A percentile compares a stretch with the other conserved stretches of the same genome.
Conservation (phyloP, 1,140 invertebrate species). For the Vollenhovia emeryi region DNA sequence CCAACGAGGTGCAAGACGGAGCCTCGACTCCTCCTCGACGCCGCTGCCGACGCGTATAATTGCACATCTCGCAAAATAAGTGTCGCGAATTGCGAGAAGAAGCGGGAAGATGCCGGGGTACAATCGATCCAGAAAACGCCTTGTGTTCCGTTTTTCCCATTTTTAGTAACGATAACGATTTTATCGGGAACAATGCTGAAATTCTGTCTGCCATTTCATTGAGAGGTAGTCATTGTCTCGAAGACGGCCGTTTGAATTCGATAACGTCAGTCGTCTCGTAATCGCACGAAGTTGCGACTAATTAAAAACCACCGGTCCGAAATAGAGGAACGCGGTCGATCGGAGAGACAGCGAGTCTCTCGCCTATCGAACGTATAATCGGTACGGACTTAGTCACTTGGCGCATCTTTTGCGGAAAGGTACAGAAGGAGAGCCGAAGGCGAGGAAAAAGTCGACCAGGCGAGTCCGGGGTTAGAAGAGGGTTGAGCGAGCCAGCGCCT, state of each 20-base stretch:
- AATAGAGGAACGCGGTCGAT: constrained; percentile 20
- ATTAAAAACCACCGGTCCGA: neutral
- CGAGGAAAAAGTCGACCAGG: constrained; percentile 42
- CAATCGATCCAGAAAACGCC: neutral
- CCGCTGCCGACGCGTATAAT: neutral
- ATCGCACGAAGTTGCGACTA: neutral
- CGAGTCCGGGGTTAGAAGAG: constrained; percentile 40
- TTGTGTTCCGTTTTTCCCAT: neutral
- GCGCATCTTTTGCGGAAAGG: constrained; percentile 24
- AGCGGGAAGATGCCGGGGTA: neutral
- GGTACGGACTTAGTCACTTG: neutral
- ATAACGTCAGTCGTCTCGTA: neutral
- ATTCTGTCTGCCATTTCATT: neutral
- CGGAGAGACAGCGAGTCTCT: constrained; percentile 8
- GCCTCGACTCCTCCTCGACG: constrained; percentile 14
- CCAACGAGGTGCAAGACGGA: constrained; percentile 41
- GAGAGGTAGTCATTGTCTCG: neutral
- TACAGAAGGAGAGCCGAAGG: neutral
- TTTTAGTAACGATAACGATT: neutral
- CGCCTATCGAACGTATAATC: neutral
- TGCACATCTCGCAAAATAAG: constrained; percentile 27
- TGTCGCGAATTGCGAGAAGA: neutral
- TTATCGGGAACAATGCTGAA: constrained; percentile 40
- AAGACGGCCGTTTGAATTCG: neutral
- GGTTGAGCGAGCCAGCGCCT: constrained; percentile 77